A percentile compares a stretch with the other conserved stretches of the same genome.
These are phyloP conservation scores for Blastobasis lacticolella DNA, from an alignment of 2,888 invertebrate genomes.

Conservation along the genomic window DNA sequence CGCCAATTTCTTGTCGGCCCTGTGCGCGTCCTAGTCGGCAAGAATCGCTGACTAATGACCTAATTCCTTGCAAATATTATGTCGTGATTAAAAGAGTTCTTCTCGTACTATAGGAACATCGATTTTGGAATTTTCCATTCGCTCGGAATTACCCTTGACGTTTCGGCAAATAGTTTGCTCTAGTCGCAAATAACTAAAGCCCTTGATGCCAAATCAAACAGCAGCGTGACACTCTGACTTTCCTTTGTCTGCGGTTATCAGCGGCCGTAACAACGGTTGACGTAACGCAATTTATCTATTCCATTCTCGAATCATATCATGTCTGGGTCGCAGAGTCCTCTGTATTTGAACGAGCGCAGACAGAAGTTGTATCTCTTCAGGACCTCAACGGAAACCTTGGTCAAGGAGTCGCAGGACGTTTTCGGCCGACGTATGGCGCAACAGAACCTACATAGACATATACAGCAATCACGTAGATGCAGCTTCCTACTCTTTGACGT, in stretches of 20 bases:
- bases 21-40: no score
- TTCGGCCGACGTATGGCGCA: conserved; percentile 47
- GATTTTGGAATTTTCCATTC: no score
- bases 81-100: no score
- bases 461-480: conserved; percentile 47
- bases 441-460: conserved; percentile 54
- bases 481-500: conserved; percentile 49
- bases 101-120: no score
- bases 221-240: conserved; percentile 17
- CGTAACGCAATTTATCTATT: conserved; percentile 6
- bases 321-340: conserved; percentile 40
- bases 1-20: no score
- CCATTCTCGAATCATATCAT: conserved; percentile 17
- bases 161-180: conserved; percentile 17
- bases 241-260: conserved; percentile 33
- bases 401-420: conserved; percentile 51
- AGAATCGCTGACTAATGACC: no score
- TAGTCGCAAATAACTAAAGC: conserved; percentile 9
- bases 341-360: conserved; percentile 62
- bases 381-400: conserved; percentile 53
- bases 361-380: conserved; percentile 64
- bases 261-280: conserved; percentile 4
- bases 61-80: no score
- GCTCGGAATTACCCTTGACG: conserved; percentile 31
- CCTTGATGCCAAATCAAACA: conserved; percentile 31